These are phyloP conservation scores for Amblyjoppa proteus DNA, from an alignment of 2,888 invertebrate species.

Conservation along the genomic window DNA sequence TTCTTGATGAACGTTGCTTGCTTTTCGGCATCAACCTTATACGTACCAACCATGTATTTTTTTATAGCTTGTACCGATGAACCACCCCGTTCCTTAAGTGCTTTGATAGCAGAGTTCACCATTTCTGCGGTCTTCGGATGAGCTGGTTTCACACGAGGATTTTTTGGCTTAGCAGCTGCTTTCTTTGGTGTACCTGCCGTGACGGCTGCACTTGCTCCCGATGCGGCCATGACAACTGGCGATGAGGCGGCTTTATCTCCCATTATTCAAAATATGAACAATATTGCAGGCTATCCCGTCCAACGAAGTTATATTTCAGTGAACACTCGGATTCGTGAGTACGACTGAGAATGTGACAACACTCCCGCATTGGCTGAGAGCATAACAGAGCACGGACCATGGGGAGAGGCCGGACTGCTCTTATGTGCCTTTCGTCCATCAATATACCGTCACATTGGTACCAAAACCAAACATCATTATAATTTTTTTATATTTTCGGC, in stretches of 20 bases:
- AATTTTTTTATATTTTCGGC: conserved; percentile 10
- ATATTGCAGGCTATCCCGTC: background rate
- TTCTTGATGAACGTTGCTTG: conserved; percentile 87
- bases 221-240: conserved; percentile 47
- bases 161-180: conserved; percentile 71
- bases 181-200: conserved; percentile 69
- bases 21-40: conserved; percentile 87
- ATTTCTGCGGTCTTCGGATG: conserved; percentile 86
- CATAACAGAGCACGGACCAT: conserved; percentile 62
- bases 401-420: conserved; percentile 60
- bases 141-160: conserved; percentile 81
- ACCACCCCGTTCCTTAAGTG: conserved; percentile 86
- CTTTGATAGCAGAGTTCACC: conserved; percentile 86
- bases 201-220: conserved; percentile 39
- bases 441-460: conserved; percentile 39
- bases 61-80: conserved; percentile 87
- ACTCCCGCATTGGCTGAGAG: background rate
- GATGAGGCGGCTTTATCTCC: conserved; percentile 51
- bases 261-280: conserved; percentile 1
- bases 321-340: background rate
- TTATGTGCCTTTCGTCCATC: conserved; percentile 13
- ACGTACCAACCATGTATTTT: conserved; percentile 87
- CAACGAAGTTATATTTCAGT: background rate
- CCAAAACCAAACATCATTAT: background rate
- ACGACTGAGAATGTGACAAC: background rate